Evolutionary conservation across 37 sponge, comb jelly and placozoan species (phyloP).

Genomic region (Corticium candelabrum): DNA sequence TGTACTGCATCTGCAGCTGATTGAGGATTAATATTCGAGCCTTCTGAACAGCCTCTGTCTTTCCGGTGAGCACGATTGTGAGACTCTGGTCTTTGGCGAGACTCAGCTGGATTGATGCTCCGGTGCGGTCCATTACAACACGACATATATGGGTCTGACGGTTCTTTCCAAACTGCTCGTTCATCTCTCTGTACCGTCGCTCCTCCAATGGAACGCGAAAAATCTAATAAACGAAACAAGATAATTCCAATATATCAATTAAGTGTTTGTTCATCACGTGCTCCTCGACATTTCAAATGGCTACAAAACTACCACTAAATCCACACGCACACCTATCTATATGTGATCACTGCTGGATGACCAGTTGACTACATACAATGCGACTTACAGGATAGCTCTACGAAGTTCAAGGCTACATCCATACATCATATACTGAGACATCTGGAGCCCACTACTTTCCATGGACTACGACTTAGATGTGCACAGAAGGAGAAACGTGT

Average conservation of each 20-base stretch:
- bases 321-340: too few species aligned
- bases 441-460: too few species aligned
- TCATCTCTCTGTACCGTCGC: constrained; percentile 18
- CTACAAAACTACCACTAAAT: too few species aligned
- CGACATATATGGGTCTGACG: constrained; percentile 55
- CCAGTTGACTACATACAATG: too few species aligned
- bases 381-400: too few species aligned
- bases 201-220: constrained; percentile 75
- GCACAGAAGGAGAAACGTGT: too few species aligned
- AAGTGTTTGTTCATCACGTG: too few species aligned
- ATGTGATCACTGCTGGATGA: too few species aligned
- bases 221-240: constrained; percentile 26
- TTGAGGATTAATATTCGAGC: constrained; percentile 49
- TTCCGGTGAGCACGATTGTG: constrained; percentile 83
- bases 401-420: too few species aligned
- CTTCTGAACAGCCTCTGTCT: constrained; percentile 36
- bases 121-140: constrained; percentile 55
- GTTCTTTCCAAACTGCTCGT: constrained; percentile 38
- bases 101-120: constrained; percentile 64
- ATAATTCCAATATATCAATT: background rate
- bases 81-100: constrained; percentile 68
- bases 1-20: constrained; percentile 60
- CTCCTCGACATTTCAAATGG: too few species aligned
- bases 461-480: too few species aligned
- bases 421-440: too few species aligned